Evolutionary conservation across 2,113 vertebrate genomes (phyloP), one percentile per base, ranked within the genome.

Genomic region (Hipposideros armiger): DNA sequence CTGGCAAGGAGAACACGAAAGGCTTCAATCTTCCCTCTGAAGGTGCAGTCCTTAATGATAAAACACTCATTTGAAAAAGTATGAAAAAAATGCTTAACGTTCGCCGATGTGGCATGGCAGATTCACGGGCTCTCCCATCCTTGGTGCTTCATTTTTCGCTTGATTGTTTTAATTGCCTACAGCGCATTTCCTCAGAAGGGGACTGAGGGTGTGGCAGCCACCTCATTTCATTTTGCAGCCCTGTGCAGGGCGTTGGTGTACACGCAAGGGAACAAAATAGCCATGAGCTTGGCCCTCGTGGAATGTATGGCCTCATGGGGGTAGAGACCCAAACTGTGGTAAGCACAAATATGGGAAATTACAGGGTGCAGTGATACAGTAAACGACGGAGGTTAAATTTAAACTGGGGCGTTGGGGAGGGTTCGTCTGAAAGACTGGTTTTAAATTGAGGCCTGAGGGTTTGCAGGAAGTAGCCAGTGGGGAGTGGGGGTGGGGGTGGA

Each of bases 31-130:
- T 77, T 16, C 20, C 24, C 52, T 56, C 56, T 50, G 16, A 24
- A 78, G 56, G 7, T 82, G 52, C 32, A 47, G 82, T 86, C 87
- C 90, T 94, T 82, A 40, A 69, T 69, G 80, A 96, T 70, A 67
- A 28, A 84, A 28, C 0, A 10, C 40, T 62, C 85, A n/a, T 32
- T 47, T 47, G 81, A 88, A 92, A 47, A 50, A 58, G 4, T n/a
- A 15, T 11, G 45, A 24, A 78, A 83, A 90, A 90, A 36, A 36
- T 10, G 10, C 66, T 67, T 14, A 40, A 24, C 20, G 2, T 42
- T 64, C 69, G 72, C 62, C 30, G 19, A 77, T 56, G 28, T 72
- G 58, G 72, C n/a, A 45, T 2, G 78, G 40, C n/a, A 0, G 14
- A 82, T 3, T 0, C 7, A 0, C 20, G 24, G 11, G 3, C 64